Conservation (phyloP, 2,888 invertebrate species). For the Yponomeuta sedellus region DNA sequence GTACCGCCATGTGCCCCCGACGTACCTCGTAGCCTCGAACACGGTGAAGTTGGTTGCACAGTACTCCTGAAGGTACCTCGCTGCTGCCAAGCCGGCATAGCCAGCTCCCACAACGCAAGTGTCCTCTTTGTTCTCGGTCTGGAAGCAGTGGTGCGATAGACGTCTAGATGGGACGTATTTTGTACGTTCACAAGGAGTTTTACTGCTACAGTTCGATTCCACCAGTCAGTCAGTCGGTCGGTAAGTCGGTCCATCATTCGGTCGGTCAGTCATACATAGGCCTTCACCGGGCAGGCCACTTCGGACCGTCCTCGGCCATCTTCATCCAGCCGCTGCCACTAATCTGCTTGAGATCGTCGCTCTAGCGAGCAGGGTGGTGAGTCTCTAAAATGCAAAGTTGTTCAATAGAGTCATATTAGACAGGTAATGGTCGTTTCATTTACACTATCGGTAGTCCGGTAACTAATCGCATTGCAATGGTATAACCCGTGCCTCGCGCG, state of each 20-base stretch:
- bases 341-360: neutral
- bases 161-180: neutral
- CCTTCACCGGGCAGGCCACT: neutral
- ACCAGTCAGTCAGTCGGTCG: no score
- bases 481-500: no score
- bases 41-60: constrained; percentile 71
- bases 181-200: neutral
- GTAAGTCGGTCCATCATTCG: neutral
- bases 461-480: no score
- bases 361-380: no score
- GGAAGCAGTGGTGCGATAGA: constrained; percentile 24
- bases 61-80: constrained; percentile 76
- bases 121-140: constrained; percentile 31
- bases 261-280: no score
- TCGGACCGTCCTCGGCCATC: neutral
- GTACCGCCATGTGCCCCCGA: constrained; percentile 91
- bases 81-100: constrained; percentile 82
- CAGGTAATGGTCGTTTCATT: no score
- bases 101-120: constrained; percentile 84
- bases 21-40: constrained; percentile 80
- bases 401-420: no score
- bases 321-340: neutral
- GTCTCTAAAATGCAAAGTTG: no score
- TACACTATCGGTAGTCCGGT: no score
- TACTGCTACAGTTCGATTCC: neutral